Percentiles rank a stretch among this genome's conserved stretches.
Evolutionary conservation across 2,113 vertebrate genomes (phyloP).

Genomic region (Steatornis caripensis): DNA sequence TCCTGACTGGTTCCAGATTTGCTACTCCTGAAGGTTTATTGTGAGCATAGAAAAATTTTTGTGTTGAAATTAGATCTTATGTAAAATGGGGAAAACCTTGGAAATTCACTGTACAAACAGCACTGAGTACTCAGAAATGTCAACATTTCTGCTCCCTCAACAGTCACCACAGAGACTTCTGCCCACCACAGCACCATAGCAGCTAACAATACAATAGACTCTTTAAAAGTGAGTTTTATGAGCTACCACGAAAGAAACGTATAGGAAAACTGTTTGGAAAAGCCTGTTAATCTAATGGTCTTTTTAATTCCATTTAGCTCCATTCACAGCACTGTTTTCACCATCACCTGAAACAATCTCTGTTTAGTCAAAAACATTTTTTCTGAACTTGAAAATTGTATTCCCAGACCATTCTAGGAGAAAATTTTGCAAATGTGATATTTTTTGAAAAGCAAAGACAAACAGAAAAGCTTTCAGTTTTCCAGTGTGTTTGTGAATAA

Average conservation of each 20-base stretch:
- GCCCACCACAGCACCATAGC: not conserved
- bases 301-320: not conserved
- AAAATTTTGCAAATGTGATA: not conserved
- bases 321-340: not conserved
- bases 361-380: not conserved
- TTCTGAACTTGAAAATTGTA: not conserved
- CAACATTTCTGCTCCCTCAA: not conserved
- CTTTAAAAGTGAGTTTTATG: not conserved
- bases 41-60: not conserved
- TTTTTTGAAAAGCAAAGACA: not conserved
- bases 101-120: not conserved
- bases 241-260: not conserved
- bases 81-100: not conserved
- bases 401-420: not conserved
- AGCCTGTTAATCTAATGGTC: not conserved
- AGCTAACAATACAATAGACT: not conserved
- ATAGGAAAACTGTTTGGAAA: not conserved
- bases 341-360: not conserved
- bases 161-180: not conserved
- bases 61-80: not conserved
- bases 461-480: not conserved
- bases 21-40: not conserved
- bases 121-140: not conserved
- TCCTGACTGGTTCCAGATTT: not conserved
- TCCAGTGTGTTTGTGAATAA: not conserved